Evolutionary conservation across 2,888 invertebrate genomes (phyloP).

Genomic region (Crematogaster levior): DNA sequence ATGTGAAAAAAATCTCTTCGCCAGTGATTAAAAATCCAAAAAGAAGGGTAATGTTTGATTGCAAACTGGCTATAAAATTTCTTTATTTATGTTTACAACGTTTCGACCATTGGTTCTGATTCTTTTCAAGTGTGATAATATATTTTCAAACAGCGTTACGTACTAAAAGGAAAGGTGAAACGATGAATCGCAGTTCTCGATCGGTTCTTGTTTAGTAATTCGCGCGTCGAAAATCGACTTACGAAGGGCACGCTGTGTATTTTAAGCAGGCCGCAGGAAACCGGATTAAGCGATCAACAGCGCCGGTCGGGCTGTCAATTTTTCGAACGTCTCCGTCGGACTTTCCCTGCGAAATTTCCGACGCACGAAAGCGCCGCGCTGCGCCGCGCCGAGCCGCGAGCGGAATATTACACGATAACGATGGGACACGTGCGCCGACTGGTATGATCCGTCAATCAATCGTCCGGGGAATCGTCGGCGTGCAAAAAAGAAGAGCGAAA

Average conservation of each 20-base stretch:
- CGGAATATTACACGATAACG: constrained; percentile 64
- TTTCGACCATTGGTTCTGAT: too few species aligned
- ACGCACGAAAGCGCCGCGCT: constrained; percentile 4
- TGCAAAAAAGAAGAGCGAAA: constrained; percentile 67
- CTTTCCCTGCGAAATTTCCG: constrained; percentile 17
- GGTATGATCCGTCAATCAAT: constrained; percentile 75
- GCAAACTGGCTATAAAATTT: too few species aligned
- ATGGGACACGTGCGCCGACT: constrained; percentile 56
- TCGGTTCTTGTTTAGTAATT: too few species aligned
- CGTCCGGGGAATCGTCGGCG: constrained; percentile 67
- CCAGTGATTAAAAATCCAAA: too few species aligned
- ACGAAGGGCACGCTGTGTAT: background rate
- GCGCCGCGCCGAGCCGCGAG: background rate
- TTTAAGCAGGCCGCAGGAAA: constrained; percentile 38
- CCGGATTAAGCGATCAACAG: constrained; percentile 39
- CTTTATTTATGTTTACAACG: too few species aligned
- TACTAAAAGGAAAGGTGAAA: too few species aligned
- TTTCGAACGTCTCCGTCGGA: constrained; percentile 38
- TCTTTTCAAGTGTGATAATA: too few species aligned
- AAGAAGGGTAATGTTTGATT: too few species aligned
- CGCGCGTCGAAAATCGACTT: background rate
- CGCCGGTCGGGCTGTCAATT: constrained; percentile 41
- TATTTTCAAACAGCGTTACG: too few species aligned
- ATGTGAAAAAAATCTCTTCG: too few species aligned
- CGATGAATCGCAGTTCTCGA: background rate